Evolutionary conservation across 2,888 invertebrate species (phyloP), one percentile per base, ranked within the genome.

Genomic region (Aphidius colemani): DNA sequence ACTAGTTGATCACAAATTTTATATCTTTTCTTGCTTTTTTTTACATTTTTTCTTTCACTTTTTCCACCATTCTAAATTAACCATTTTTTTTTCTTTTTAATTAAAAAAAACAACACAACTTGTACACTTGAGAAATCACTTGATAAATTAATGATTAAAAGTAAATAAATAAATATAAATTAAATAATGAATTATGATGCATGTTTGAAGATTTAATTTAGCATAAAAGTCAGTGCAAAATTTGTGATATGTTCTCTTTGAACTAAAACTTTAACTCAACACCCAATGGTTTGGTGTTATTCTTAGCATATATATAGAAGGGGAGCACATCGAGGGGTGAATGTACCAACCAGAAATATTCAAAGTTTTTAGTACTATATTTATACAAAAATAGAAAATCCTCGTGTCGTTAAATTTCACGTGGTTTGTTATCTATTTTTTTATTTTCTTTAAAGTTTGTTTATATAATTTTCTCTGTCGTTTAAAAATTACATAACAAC

Each of bases 291-390:
- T 66, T 30, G 3, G 60, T 59, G 75, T 75, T 79, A 79, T 78
- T 77, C 74, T 77, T 77, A 74, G 75, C 71, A 53, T 53, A 7
- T 53, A 7, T 39, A 30, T 3, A 3, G 13, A 53, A 50, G 56
- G 11, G 66, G 68, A 66, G 71, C 62, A 57, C 65, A 70, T 73
- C 73, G 72, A 74, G 78, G 78, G 79, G 79, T 79, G 78, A 79
- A 78, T 71, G 78, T 70, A 76, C 79, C 78, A 59, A 50, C 57
- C 49, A 49, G 50, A 51, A 39, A 58, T 50, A 51, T 48, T 44
- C 48, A 57, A 57, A 56, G 50, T 58, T 3, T 6, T 41, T 43
- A 7, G 40, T 39, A 39, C 30, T 39, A 8, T 10, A 9, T 40
- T 30, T 9, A 49, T 11, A 11, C 49, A 49, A 7, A 64, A 67